These are phyloP conservation scores for Phanerotoma sp. DNA, from an alignment of 2,888 invertebrate species.

Conservation along the genomic window DNA sequence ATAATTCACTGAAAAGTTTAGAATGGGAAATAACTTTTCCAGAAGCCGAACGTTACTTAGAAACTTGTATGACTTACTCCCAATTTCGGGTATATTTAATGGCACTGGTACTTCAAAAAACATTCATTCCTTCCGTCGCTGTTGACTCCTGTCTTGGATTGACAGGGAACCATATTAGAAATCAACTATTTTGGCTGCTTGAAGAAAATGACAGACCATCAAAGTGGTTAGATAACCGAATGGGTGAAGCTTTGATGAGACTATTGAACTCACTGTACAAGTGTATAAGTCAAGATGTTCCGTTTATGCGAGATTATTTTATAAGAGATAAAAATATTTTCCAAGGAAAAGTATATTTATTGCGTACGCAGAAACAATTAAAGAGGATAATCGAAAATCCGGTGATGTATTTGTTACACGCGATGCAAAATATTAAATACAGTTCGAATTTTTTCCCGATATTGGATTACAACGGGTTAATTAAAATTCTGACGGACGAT, in stretches of 20 bases:
- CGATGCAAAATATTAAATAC: constrained; percentile 70
- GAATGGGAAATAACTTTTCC: constrained; percentile 82
- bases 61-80: constrained; percentile 69
- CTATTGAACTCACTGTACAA: constrained; percentile 67
- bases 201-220: constrained; percentile 67
- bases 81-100: constrained; percentile 74
- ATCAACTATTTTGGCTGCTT: constrained; percentile 76
- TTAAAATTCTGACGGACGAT: constrained; percentile 63
- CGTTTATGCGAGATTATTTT: constrained; percentile 70
- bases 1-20: constrained; percentile 66
- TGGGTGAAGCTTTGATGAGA: constrained; percentile 68
- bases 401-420: constrained; percentile 68
- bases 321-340: constrained; percentile 72
- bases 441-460: constrained; percentile 67
- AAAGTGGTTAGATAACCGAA: constrained; percentile 73
- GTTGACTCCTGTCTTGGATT: constrained; percentile 65
- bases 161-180: constrained; percentile 71
- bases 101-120: constrained; percentile 69
- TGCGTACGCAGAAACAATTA: constrained; percentile 68
- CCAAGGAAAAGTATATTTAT: constrained; percentile 65
- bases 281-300: constrained; percentile 63
- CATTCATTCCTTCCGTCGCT: constrained; percentile 67
- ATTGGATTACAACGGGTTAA: constrained; percentile 64
- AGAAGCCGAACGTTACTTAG: constrained; percentile 73
- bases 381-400: constrained; percentile 72